A percentile compares a stretch with the other conserved stretches of the same genome.
These are phyloP conservation scores for Strigamia maritima DNA, from an alignment of 2,888 invertebrate species.

Conservation along the genomic window DNA sequence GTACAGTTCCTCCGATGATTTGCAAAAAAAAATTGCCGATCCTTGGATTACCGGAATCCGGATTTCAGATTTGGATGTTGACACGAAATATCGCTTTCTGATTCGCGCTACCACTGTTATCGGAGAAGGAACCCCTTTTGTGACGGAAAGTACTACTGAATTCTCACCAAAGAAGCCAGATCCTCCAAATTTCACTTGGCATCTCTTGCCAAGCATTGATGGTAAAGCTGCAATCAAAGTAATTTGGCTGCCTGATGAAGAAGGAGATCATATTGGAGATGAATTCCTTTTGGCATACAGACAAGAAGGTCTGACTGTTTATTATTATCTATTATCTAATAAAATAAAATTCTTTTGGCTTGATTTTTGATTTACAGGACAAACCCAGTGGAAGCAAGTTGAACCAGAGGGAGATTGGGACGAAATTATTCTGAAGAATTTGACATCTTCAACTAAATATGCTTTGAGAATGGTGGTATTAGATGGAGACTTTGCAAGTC, in stretches of 20 bases:
- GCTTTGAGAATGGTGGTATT: neutral
- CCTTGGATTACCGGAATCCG: conserved; percentile 75
- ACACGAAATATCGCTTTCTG: conserved; percentile 73
- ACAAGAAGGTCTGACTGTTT: neutral
- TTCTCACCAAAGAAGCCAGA: conserved; percentile 44
- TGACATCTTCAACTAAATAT: neutral
- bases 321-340: no score
- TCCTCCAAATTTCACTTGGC: conserved; percentile 65
- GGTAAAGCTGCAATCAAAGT: conserved; percentile 71
- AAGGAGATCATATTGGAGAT: conserved; percentile 76
- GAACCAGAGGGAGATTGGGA: neutral
- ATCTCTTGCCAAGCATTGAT: conserved; percentile 65
- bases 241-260: conserved; percentile 75
- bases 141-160: neutral
- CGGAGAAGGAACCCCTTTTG: conserved; percentile 66
- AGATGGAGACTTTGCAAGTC: neutral
- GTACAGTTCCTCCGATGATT: neutral
- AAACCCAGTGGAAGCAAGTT: no score
- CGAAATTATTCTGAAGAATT: neutral
- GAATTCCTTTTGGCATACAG: neutral
- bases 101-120: conserved; percentile 82
- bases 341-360: no score
- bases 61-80: conserved; percentile 76
- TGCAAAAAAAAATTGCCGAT: conserved; percentile 57
- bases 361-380: neutral